These are phyloP conservation scores for Syngnathus typhle DNA, from an alignment of 2,113 vertebrate species.

Conservation along the genomic window DNA sequence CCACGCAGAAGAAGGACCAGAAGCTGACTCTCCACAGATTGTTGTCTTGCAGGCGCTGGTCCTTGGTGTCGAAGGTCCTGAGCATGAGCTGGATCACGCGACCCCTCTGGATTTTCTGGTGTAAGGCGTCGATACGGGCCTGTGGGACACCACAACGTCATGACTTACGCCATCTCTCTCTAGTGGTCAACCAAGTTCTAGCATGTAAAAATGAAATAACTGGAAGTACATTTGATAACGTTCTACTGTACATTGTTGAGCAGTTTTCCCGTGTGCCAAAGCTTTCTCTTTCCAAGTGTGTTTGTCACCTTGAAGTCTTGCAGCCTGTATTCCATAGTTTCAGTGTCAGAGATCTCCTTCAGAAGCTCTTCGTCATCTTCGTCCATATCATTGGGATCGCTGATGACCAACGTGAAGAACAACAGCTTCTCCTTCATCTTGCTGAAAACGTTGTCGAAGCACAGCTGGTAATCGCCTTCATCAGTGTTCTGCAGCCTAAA, in stretches of 20 bases:
- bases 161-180: not conserved
- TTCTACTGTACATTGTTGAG: too few relatives aligned
- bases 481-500: conserved; percentile 77
- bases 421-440: conserved; percentile 81
- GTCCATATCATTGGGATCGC: conserved; percentile 44
- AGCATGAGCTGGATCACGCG: conserved; percentile 71
- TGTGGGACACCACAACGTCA: conserved; percentile 26
- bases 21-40: conserved; percentile 81
- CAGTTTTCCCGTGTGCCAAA: too few relatives aligned
- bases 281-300: too few relatives aligned
- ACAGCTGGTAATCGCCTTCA: conserved; percentile 81
- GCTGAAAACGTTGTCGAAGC: conserved; percentile 92
- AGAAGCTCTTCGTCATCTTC: conserved; percentile 56
- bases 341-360: conserved; percentile 64
- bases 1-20: conserved; percentile 78
- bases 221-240: too few relatives aligned
- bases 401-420: conserved; percentile 79
- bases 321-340: conserved; percentile 68
- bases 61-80: conserved; percentile 76
- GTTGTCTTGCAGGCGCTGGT: conserved; percentile 80
- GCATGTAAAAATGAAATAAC: too few relatives aligned
- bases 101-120: conserved; percentile 71
- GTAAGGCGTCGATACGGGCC: conserved; percentile 72
- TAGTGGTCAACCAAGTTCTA: not conserved
- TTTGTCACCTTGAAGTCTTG: conserved; percentile 62